Base-by-base conservation (phyloP, 2,113 vertebrate species). In the Pycnonotus jocosus region DNA sequence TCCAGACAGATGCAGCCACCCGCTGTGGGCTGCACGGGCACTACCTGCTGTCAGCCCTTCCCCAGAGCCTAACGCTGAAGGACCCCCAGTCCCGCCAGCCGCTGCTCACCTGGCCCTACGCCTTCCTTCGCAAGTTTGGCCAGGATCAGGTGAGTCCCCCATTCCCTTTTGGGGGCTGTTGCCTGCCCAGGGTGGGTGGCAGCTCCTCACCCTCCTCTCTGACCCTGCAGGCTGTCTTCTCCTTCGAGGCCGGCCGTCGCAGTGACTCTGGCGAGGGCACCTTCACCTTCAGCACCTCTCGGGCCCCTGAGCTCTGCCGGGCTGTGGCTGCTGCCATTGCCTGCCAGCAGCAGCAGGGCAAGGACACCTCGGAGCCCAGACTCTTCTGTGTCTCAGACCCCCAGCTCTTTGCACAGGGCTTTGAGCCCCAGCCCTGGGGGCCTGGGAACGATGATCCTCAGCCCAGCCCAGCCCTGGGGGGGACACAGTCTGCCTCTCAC, bases 181-280 rank as follows among this genome's bases (percentile, higher is more conserved):
- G 54, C 15, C 58, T 53, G 18, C 65, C 16, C 10, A 15, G 20
- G 10, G 8, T 1, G 0, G 11, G 8, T 13, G 11, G 37, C 60
- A 48, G 45, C 21, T 35, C 28, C 45, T 95, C 54, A 80, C 20
- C 4, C 27, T 85, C 5, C 5, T 4, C 56, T 81, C 40, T 33
- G 30, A 24, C 33, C 28, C 53, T 6, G 3, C 92, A 98, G 98
- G 94, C 58, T 1, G 15, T 97, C 65, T 98, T 99, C 95, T 98
- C 98, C 90, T 98, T 99, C 0, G 98, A 99, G 94, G 99, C 98
- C 0, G 99, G 99, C 42, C 98, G 98, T 24, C 98, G 98, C 78
- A 99, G 98, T 25, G 96, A 98, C 47, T 98, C 98, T 0, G 99
- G 99, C 0, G 98, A 98, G 72, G 99, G 99, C 45, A 83, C 98